Evolutionary conservation across 2,888 invertebrate species (phyloP), one percentile per base, ranked within the genome.

Genomic region (Lutraria lutraria): DNA sequence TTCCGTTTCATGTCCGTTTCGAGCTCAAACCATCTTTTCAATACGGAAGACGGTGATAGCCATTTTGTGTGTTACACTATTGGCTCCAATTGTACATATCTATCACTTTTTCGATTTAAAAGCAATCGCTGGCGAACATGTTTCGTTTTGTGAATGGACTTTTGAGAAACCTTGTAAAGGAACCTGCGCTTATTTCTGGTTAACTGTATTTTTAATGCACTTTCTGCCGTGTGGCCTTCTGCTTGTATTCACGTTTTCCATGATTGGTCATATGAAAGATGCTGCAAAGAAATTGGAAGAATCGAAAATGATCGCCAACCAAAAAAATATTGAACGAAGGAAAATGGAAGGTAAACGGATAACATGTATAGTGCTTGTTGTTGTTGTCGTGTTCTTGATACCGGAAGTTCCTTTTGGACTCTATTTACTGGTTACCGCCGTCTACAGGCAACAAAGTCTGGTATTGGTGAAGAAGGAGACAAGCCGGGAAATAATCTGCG

Each of bases 321-420:
- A 83, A 54, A 81, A 81, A 54, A 87, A 88, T 52, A 80, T 85
- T 52, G 16, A 90, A n/a, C 60, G 76, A 3, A 81, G 86, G n/a
- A 43, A 60, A 31, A 31, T 82, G 63, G 63, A 90, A 53, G 91
- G 89, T 72, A 85, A 82, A 52, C 76, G 92, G 68, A 91, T 90
- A 8, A 89, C 91, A 12, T 60, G 60, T 31, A 92, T 92, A 85
- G 89, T 92, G 15, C 81, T 91, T 16, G 83, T 84, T 6, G 89
- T 92, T 29, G 90, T 90, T 29, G 68, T 89, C 6, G 87, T 87
- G 15, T 91, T 91, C 53, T 87, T 92, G 43, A 76, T 92, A 68
- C 89, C 89, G 52, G 92, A 92, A 88, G 87, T 92, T 43, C 89
- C 91, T 19, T 90, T 91, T 43, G 91, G 90, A 19, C 83, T 91